Base-by-base conservation (phyloP, 2,888 invertebrate species). In the Beris chalybata region DNA sequence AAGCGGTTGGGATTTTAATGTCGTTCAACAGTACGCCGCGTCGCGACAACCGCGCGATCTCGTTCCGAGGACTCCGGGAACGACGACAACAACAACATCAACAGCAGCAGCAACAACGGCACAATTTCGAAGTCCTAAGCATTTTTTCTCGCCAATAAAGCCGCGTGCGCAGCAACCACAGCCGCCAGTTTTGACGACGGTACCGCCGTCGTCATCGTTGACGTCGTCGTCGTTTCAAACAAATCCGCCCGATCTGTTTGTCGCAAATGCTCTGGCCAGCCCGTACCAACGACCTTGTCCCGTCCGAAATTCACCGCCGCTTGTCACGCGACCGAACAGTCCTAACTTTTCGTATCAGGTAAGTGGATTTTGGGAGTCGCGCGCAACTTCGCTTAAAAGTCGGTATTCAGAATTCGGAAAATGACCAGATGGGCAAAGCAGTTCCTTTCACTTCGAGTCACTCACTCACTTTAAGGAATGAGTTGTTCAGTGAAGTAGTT, bases 71-170 rank as follows among this genome's bases (percentile, higher is more conserved):
- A 45, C 64, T 63, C 6, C 22, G 22, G 22, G 22, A 38, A 50
- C 52, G 47, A 56, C 29, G 52, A 15, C 13, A 32, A 32, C 32
- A 32, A 32, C 53, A 9, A 50, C 30, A 68, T 13, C 38, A 53
- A 13, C 61, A 29, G 15, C 29, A 32, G 29, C 52, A 63, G 12
- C 15, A 61, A 53, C 15, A 9, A 57, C 38, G 38, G 32, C n/a
- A 63, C 70, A 64, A 31, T 54, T 53, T 43, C 74, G 74, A 63
- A 76, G 75, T 67, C 80, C 79, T 0, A 82, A 78, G 71, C 82
- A 83, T 71, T 83, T 83, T 70, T 83, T 83, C 72, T 79, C 83
- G 29, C 83, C 83, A 13, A 74, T 81, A 6, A 80, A 79, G 71
- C 78, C 79, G 52, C 76, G 77, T 64, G 72, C 78, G 47, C 76